phyloP scores from a whole-genome alignment of 1,140 invertebrate genomes.

The Aphaenogaster ashmeadi region DNA sequence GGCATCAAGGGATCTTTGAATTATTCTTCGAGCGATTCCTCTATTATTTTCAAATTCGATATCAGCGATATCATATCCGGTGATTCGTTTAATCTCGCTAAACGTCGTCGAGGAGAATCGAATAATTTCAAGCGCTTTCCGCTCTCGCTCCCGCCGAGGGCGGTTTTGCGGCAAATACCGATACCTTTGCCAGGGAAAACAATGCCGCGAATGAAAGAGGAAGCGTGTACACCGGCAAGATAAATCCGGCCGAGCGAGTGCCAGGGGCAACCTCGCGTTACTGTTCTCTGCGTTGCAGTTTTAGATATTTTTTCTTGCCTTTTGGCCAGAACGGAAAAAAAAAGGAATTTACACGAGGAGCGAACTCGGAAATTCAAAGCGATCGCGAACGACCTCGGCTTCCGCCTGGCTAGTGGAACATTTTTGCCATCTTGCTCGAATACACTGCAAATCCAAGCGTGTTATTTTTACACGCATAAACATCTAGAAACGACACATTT shows the following conservation, averaged over 20 bases:
- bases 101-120: background rate
- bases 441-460: too few relatives aligned
- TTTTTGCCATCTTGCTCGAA: background rate
- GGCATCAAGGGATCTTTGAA: background rate
- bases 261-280: background rate
- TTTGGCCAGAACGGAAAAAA: background rate
- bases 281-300: conserved; percentile 3
- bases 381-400: background rate
- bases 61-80: background rate
- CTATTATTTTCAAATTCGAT: background rate
- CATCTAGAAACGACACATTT: too few relatives aligned
- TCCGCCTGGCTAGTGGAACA: background rate
- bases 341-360: background rate
- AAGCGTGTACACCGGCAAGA: background rate
- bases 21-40: background rate
- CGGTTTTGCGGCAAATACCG: conserved; percentile 16
- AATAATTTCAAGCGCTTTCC: conserved; percentile 28
- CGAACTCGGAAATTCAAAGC: conserved; percentile 8
- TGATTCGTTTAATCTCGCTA: background rate
- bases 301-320: conserved; percentile 47
- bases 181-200: conserved; percentile 32
- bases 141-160: background rate
- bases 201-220: background rate
- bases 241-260: conserved; percentile 10
- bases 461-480: too few relatives aligned